A percentile compares a stretch with the other conserved stretches of the same genome.
Evolutionary conservation across 2,888 invertebrate genomes (phyloP).

Genomic region (Agonopterix heracliana): DNA sequence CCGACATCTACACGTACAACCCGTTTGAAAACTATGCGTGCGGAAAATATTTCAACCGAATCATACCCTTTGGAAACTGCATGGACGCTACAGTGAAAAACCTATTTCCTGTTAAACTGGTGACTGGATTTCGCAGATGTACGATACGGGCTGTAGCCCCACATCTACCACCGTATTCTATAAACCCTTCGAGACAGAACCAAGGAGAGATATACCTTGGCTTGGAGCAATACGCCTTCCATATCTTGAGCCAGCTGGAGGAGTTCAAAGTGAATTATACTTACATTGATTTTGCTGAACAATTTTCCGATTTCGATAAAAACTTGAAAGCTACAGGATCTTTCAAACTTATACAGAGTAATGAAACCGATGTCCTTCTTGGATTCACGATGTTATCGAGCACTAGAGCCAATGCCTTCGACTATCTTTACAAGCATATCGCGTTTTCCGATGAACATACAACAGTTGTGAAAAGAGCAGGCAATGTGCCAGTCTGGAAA

Average conservation of each 20-base stretch:
- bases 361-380: slow-evolving; percentile 21
- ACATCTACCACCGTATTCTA: slow-evolving; percentile 40
- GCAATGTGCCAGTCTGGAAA: slow-evolving; percentile 13
- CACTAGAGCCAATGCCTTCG: slow-evolving; percentile 24
- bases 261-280: slow-evolving; percentile 35
- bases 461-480: slow-evolving; percentile 24
- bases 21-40: slow-evolving; percentile 47
- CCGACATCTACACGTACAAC: slow-evolving; percentile 42
- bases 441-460: slow-evolving; percentile 23
- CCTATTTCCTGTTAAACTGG: slow-evolving; percentile 32
- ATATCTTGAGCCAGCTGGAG: slow-evolving; percentile 31
- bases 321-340: slow-evolving; percentile 32
- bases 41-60: slow-evolving; percentile 36
- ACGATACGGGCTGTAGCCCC: slow-evolving; percentile 31
- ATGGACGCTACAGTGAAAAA: slow-evolving; percentile 9
- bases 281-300: slow-evolving; percentile 22
- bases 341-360: slow-evolving; percentile 19
- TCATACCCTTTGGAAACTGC: slow-evolving; percentile 40
- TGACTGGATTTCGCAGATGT: slow-evolving; percentile 38
- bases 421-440: slow-evolving; percentile 21
- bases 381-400: slow-evolving; percentile 25
- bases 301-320: slow-evolving; percentile 23
- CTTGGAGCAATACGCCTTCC: slow-evolving; percentile 30
- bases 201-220: slow-evolving; percentile 13
- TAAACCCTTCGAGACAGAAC: slow-evolving; percentile 7